These are phyloP conservation scores for Plotosus lineatus DNA, from an alignment of 2,113 vertebrate species.

Conservation along the genomic window DNA sequence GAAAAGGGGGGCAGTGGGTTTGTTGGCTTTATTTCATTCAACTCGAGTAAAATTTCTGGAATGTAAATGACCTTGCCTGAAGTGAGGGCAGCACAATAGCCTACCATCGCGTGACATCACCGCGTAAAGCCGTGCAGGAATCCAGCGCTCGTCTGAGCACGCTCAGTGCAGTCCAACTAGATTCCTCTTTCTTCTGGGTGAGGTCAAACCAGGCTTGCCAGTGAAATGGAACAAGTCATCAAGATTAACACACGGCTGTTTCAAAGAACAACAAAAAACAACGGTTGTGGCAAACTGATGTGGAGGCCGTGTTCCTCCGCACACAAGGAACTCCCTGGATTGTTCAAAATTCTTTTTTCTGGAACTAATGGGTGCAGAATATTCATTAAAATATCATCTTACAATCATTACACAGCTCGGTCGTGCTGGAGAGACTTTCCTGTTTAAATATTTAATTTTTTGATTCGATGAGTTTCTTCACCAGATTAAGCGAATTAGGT, in stretches of 20 bases:
- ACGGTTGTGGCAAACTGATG: conserved; percentile 52
- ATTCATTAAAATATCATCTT: background rate
- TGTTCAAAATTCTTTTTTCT: background rate
- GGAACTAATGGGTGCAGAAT: background rate
- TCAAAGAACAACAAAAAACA: conserved; percentile 23
- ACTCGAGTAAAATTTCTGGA: background rate
- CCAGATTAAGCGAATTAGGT: background rate
- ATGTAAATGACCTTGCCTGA: background rate
- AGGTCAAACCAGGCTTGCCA: conserved; percentile 55
- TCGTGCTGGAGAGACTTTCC: background rate
- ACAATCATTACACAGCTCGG: background rate
- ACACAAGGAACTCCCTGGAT: conserved; percentile 59
- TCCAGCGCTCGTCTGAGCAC: conserved; percentile 74
- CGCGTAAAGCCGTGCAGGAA: conserved; percentile 61
- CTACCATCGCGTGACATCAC: conserved; percentile 60
- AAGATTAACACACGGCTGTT: conserved; percentile 35
- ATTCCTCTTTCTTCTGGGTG: conserved; percentile 63
- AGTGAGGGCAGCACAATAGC: background rate
- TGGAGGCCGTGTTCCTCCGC: conserved; percentile 30
- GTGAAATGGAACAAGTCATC: conserved; percentile 52
- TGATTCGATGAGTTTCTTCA: background rate
- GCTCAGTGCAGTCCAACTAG: conserved; percentile 69
- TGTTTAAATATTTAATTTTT: background rate
- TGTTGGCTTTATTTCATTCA: background rate
- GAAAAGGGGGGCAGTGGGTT: background rate